Percentiles rank a stretch among this genome's conserved stretches.
Conservation (phyloP, 2,113 vertebrate genomes). For the Phyllostomus hastatus region DNA sequence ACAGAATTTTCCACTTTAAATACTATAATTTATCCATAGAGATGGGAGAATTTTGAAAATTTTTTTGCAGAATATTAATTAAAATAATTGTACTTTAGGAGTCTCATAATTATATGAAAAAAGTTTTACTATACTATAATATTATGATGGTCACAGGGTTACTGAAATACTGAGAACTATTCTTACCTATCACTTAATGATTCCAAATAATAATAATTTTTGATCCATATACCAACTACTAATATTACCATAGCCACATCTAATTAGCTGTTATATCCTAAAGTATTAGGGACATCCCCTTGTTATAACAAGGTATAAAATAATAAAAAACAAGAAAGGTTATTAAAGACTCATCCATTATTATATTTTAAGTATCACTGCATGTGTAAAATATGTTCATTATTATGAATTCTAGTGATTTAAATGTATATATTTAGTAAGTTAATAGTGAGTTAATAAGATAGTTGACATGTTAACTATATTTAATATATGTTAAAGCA, state of each 20-base stretch:
- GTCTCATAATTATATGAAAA: neutral
- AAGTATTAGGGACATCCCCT: neutral
- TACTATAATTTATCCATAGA: neutral
- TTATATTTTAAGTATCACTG: neutral
- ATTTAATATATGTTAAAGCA: neutral
- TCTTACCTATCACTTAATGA: neutral
- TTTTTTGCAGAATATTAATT: neutral
- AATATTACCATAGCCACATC: neutral
- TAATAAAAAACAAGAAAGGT: neutral
- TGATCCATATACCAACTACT: neutral
- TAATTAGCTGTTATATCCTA: neutral
- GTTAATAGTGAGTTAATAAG: neutral
- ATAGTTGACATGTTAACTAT: neutral
- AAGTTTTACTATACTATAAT: neutral
- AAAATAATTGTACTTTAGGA: neutral
- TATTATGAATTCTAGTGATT: neutral
- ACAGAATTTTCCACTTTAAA: neutral
- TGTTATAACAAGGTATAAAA: neutral
- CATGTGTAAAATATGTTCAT: neutral
- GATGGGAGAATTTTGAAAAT: neutral
- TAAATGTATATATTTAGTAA: conserved; percentile 27
- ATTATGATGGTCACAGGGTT: neutral
- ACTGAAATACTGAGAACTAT: neutral
- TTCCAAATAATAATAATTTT: conserved; percentile 5
- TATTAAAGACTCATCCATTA: neutral